phyloP scores from a whole-genome alignment of 23 tunicate species.

The Ciona savignyi region DNA sequence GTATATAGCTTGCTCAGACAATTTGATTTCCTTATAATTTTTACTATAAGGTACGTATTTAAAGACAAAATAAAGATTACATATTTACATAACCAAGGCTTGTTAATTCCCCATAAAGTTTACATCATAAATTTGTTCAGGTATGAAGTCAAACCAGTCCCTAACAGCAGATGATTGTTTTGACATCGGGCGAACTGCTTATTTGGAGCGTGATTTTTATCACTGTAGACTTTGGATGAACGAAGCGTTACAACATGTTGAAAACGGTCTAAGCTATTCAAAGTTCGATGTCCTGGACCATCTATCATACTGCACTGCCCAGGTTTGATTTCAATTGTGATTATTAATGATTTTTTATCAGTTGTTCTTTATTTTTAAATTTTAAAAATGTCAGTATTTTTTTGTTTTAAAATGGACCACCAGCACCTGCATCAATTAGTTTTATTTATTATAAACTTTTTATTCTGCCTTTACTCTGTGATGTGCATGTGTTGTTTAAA shows the following conservation, averaged over 20 bases:
- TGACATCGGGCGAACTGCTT: slow-evolving; percentile 72
- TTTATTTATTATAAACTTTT: too few species aligned
- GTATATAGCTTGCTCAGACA: background rate
- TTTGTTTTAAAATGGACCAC: too few species aligned
- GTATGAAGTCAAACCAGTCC: slow-evolving; percentile 21
- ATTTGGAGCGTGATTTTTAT: slow-evolving; percentile 64
- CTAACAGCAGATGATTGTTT: slow-evolving; percentile 81
- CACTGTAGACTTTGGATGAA: slow-evolving; percentile 89
- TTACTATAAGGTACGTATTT: too few species aligned
- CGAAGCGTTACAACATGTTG: slow-evolving; percentile 15
- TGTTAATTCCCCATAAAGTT: too few species aligned
- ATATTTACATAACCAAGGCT: too few species aligned
- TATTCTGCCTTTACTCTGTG: too few species aligned
- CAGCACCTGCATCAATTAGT: too few species aligned
- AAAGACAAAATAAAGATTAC: too few species aligned
- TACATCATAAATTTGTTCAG: background rate
- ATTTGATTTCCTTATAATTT: background rate
- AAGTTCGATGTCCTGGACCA: slow-evolving; percentile 84
- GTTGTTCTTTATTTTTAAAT: too few species aligned
- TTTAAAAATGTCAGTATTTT: too few species aligned
- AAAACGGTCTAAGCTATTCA: background rate
- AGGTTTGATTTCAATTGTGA: slow-evolving; percentile 2
- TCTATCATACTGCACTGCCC: slow-evolving; percentile 48
- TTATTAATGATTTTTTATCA: background rate
- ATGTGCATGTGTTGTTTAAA: too few species aligned